These are phyloP conservation scores for Regulus satrapa DNA, from an alignment of 2,113 vertebrate genomes.

Conservation along the genomic window DNA sequence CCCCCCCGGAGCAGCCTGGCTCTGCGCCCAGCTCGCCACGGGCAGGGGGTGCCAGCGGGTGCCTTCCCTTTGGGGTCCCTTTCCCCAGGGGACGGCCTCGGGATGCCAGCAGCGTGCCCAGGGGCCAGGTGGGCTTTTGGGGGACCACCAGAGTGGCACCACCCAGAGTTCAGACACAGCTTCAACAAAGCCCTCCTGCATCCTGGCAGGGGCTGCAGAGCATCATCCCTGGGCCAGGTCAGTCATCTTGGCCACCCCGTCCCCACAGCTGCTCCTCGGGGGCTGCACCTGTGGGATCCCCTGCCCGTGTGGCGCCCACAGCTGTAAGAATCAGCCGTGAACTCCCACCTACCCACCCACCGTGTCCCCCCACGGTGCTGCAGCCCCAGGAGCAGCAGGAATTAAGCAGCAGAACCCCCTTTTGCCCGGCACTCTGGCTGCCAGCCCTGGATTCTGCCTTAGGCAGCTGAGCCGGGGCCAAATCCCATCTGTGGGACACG, in stretches of 20 bases:
- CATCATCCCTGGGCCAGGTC: neutral
- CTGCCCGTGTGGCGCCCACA: fast-evolving
- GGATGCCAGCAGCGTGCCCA: neutral
- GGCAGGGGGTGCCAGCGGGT: neutral
- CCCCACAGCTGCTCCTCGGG: fast-evolving
- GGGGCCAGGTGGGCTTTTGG: neutral
- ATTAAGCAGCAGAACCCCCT: neutral
- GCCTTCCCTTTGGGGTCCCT: neutral
- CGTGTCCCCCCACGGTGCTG: neutral
- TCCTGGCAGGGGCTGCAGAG: neutral
- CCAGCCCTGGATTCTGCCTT: conserved; percentile 37
- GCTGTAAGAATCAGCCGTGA: neutral
- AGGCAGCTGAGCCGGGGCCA: conserved; percentile 58
- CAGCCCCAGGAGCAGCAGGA: neutral
- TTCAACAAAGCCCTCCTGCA: neutral
- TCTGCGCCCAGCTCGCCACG: fast-evolving
- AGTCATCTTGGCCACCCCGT: fast-evolving
- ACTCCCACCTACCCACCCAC: neutral
- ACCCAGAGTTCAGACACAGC: neutral
- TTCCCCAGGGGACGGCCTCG: neutral
- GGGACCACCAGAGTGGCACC: neutral
- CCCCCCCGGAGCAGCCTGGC: fast-evolving
- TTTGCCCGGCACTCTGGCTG: neutral
- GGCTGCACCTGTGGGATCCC: neutral
- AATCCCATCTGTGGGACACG: conserved; percentile 55